phyloP scores from a whole-genome alignment of 2,113 vertebrate species.

The human (Homo sapiens) region GRCh38 chr2:2574501-2575000 shows the following conservation, averaged over 20 bases:
- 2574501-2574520: background rate
- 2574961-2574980: no score
- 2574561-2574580: background rate
- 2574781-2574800: background rate
- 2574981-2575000: no score
- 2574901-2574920: no score
- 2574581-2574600: background rate
- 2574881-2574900: no score
- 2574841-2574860: no score
- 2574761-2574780: background rate
- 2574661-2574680: background rate
- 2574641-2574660: background rate
- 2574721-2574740: no score
- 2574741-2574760: background rate
- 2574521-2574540: no score
- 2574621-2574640: background rate
- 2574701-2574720: fast-evolving
- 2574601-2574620: background rate
- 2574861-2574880: background rate
- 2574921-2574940: no score
- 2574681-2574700: no score
- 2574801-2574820: background rate
- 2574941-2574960: no score
- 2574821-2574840: no score
- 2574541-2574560: fast-evolving